Evolutionary conservation across 2,888 invertebrate species (phyloP).

Genomic region (Luperina nickerlii): DNA sequence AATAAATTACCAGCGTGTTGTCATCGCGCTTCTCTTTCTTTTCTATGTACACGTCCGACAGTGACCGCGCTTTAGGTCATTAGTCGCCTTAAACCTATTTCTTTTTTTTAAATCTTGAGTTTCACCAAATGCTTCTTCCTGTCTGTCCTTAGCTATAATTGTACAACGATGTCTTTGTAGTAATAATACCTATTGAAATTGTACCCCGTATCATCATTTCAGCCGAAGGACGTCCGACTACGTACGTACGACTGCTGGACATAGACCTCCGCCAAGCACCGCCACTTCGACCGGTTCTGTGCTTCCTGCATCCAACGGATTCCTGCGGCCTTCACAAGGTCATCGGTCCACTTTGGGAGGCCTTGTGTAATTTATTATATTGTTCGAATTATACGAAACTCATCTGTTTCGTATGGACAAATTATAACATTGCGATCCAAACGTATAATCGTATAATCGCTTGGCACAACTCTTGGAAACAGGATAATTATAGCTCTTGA

Average conservation of each 20-base stretch:
- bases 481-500: constrained; percentile 19
- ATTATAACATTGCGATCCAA: background rate
- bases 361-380: background rate
- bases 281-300: background rate
- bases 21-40: too few species aligned
- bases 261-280: background rate
- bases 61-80: too few species aligned
- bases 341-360: background rate
- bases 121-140: background rate
- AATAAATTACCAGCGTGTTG: too few species aligned
- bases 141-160: background rate
- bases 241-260: background rate
- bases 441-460: background rate
- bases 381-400: background rate
- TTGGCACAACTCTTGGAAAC: constrained; percentile 12
- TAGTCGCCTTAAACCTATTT: background rate
- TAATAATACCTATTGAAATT: background rate
- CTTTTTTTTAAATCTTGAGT: background rate
- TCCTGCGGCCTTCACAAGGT: background rate
- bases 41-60: too few species aligned
- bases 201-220: background rate
- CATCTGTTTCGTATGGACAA: background rate
- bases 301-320: background rate
- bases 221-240: background rate
- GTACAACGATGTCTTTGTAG: background rate